Percentiles rank a stretch among this genome's conserved stretches.
Conservation (phyloP, 2,797 vertebrate species). For the Petrocephalus sullivani region DNA sequence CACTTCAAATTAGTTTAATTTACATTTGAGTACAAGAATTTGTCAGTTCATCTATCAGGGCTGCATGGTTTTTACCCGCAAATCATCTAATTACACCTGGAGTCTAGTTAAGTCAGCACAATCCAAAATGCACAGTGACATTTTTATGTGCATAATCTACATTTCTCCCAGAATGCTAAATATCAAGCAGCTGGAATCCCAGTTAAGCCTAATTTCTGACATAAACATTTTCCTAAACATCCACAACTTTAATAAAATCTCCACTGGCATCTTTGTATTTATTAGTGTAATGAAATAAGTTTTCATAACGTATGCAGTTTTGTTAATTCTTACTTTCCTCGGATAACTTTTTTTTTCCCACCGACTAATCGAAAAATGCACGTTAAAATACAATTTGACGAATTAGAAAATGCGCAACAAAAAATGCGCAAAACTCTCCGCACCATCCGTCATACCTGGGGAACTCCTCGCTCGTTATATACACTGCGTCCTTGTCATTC, state of each 20-base stretch:
- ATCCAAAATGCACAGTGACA: neutral
- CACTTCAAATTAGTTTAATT: too few species aligned
- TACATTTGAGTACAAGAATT: neutral
- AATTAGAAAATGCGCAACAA: neutral
- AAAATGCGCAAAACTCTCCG: neutral
- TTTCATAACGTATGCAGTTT: neutral
- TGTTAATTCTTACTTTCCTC: neutral
- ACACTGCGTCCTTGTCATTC: slow-evolving; percentile 83
- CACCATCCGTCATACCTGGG: slow-evolving; percentile 71
- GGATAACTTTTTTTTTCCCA: neutral
- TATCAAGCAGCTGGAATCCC: neutral
- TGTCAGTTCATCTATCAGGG: neutral
- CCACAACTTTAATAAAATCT: neutral
- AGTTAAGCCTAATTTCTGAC: neutral
- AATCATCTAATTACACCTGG: neutral
- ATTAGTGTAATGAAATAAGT: neutral
- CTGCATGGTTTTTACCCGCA: neutral
- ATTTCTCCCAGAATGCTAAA: neutral
- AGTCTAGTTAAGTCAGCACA: neutral
- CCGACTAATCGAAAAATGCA: neutral
- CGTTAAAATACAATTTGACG: neutral
- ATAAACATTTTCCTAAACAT: neutral
- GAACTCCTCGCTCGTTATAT: slow-evolving; percentile 84
- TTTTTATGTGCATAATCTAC: neutral
- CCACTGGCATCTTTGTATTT: neutral